Percentiles rank a stretch among this genome's conserved stretches.
Evolutionary conservation across 2,797 vertebrate genomes (phyloP).

Genomic region (Macrochelys suwanniensis): DNA sequence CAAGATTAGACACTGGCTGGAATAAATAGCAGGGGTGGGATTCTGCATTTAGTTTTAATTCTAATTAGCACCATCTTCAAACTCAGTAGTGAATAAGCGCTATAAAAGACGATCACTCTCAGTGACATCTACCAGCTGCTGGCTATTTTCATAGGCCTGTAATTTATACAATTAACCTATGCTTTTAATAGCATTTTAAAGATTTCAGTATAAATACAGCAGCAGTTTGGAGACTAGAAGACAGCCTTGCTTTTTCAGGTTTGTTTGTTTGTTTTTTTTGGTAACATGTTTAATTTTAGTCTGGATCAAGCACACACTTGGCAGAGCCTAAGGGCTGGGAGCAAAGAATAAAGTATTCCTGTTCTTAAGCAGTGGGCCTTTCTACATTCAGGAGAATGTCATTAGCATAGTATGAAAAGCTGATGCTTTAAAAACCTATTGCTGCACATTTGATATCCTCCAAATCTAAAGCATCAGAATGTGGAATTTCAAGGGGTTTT

Average conservation of each 20-base stretch:
- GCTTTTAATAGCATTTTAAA: conserved; percentile 37
- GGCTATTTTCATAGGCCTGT: conserved; percentile 3
- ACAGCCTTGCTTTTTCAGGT: neutral
- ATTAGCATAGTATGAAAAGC: neutral
- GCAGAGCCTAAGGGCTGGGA: neutral
- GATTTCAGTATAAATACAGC: neutral
- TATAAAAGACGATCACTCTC: neutral
- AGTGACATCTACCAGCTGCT: neutral
- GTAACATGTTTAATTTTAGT: neutral
- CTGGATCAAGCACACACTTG: neutral
- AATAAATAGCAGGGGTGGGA: conserved; percentile 25
- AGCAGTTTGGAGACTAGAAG: conserved; percentile 29
- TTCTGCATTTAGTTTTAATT: conserved; percentile 22
- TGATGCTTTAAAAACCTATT: neutral
- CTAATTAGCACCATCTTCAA: conserved; percentile 10
- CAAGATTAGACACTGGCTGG: neutral
- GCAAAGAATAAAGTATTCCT: neutral
- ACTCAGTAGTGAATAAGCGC: neutral
- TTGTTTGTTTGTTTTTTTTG: conserved; percentile 18
- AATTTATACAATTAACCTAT: conserved; percentile 28
- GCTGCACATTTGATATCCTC: neutral
- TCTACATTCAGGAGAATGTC: neutral
- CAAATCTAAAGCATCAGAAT: neutral
- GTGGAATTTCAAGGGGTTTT: neutral
- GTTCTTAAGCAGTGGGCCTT: neutral